phyloP scores from a whole-genome alignment of 1,140 invertebrate genomes.

The Megalopta genalis region DNA sequence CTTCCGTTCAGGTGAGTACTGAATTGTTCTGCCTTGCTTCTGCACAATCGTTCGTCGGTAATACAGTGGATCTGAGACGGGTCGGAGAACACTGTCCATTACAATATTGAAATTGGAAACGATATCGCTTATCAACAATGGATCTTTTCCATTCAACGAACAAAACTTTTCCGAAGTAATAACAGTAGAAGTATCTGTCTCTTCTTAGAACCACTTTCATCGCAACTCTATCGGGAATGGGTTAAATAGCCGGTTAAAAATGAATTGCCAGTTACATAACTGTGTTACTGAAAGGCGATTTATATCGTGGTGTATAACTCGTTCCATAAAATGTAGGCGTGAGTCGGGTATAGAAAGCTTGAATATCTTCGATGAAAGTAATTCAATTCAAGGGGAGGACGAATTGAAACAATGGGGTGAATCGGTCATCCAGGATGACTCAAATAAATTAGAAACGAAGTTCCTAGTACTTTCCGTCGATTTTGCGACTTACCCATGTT shows the following conservation, averaged over 20 bases:
- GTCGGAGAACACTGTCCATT: background rate
- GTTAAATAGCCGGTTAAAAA: background rate
- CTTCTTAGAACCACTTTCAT: background rate
- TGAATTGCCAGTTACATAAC: background rate
- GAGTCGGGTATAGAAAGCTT: too few species aligned
- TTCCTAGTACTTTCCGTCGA: too few species aligned
- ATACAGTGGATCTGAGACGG: slow-evolving; percentile 30
- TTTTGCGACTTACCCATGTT: too few species aligned
- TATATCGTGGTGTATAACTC: background rate
- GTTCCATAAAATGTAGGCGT: background rate
- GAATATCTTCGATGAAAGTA: too few species aligned
- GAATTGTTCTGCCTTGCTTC: background rate
- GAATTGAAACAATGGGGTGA: background rate
- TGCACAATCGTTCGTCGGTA: background rate
- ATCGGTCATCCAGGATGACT: too few species aligned
- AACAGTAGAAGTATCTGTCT: background rate
- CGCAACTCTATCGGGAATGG: background rate
- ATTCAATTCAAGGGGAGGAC: background rate
- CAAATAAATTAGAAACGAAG: too few species aligned
- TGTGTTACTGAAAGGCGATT: background rate
- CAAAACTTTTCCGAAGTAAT: background rate
- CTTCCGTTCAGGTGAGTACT: slow-evolving; percentile 90
- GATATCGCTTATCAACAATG: too few species aligned
- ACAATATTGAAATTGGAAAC: background rate
- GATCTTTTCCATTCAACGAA: background rate